Base-by-base conservation (phyloP, 1,140 invertebrate species). In the Diprion similis region DNA sequence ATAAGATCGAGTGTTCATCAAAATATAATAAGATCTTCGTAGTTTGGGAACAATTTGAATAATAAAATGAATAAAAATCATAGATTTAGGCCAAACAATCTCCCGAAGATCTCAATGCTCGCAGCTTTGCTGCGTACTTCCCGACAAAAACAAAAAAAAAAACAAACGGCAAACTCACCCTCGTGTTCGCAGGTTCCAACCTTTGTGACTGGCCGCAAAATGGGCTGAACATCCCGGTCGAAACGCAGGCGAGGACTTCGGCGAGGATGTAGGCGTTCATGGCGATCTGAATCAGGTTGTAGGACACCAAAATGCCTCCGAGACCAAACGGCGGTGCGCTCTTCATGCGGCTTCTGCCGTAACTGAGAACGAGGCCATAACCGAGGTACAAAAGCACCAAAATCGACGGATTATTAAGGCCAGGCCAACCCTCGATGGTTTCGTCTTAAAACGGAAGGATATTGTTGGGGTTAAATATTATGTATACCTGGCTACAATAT, bases 351-450 rank as follows among this genome's bases (percentile, higher is more conserved):
- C 77, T 80, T 15, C 89, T 89, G n/a, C 82, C 68, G 17, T 81
- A 72, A 77, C 82, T 86, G n/a, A 87, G 82, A 71, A 83, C 66
- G 69, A 77, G 83, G 11, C 85, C 78, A n/a, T 85, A 86, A n/a
- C 83, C 82, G 19, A 90, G 76, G 68, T 81, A 86, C n/a, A 86
- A 76, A 1, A 79, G 71, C 17, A 89, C 71, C 0, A 89, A 89
- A 13, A 89, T 88, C 19, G 81, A 79, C 70, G 88, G 88, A 9
- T 87, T 84, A 46, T 84, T 79, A 86, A 91, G 89, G 2, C 91
- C 74, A 8, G 87, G 80, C 90, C 90, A 91, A 67, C 89, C 85
- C 17, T 85, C 84, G 11, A 90, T 87, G 69, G 90, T 83, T 7
- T 78, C 78, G 80, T 89, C 88, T 87, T 73, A 24, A 78, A 79